phyloP scores from a whole-genome alignment of 2,888 invertebrate species.

The Neoitamus cyanurus region DNA sequence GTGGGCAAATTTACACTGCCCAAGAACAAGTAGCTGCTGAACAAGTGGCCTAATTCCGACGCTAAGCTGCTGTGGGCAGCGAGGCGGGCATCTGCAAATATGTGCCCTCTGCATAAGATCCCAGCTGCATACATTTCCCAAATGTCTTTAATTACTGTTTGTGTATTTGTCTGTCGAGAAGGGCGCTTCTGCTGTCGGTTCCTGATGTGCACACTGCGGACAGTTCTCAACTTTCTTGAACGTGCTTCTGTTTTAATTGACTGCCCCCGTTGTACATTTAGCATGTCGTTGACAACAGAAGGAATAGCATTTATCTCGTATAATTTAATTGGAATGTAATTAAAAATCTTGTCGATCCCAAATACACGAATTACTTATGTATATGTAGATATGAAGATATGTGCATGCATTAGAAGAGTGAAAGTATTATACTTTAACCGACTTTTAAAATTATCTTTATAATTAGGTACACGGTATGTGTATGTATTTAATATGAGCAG shows the following conservation, averaged over 20 bases:
- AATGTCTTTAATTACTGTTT: conserved; percentile 1
- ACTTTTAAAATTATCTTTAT: no score
- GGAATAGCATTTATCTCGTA: not conserved
- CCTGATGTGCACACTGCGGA: not conserved
- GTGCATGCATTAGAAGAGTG: no score
- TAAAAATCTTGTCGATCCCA: no score
- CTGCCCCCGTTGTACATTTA: not conserved
- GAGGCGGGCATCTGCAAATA: not conserved
- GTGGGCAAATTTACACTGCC: conserved; percentile 25
- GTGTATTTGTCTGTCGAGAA: not conserved
- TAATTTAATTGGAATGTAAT: no score
- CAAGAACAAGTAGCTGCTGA: not conserved
- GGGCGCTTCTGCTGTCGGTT: not conserved
- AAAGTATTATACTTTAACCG: no score
- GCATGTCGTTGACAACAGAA: not conserved
- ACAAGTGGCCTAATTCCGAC: conserved; percentile 33
- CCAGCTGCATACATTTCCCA: not conserved
- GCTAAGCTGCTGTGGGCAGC: not conserved
- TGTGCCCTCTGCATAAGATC: not conserved
- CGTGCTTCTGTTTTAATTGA: not conserved
- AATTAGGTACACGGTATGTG: no score
- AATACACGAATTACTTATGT: no score
- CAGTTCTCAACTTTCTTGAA: not conserved
- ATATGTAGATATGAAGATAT: no score
- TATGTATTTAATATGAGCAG: no score